Evolutionary conservation across 2,888 invertebrate species (phyloP).

Genomic region (Nephrotoma appendiculata): DNA sequence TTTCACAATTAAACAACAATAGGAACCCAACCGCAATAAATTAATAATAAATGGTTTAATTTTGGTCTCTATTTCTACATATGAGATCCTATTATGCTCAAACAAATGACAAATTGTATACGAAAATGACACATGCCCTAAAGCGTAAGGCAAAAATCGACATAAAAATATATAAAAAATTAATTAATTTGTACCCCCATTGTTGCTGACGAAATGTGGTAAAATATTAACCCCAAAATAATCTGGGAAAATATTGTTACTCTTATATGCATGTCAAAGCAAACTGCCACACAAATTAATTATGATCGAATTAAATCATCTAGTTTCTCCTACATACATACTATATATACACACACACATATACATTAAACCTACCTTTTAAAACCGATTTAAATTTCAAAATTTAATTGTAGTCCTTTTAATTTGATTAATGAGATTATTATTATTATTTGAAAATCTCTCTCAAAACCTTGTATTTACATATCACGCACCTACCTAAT

Average conservation of each 20-base stretch:
- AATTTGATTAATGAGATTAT: neutral
- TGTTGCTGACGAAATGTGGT: neutral
- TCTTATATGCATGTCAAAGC: neutral
- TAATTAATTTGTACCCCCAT: too few species aligned
- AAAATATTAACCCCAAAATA: neutral
- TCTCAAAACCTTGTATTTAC: neutral
- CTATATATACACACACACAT: neutral
- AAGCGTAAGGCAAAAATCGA: neutral
- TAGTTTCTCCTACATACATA: too few species aligned
- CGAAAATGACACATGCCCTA: too few species aligned
- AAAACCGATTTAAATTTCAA: neutral
- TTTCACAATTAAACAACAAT: too few species aligned
- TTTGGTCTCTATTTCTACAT: too few species aligned
- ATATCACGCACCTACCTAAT: neutral
- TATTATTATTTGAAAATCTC: neutral
- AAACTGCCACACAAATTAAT: neutral
- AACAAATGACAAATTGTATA: too few species aligned
- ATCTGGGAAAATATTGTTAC: neutral
- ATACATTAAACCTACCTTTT: neutral
- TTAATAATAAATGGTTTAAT: too few species aligned
- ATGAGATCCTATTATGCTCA: too few species aligned
- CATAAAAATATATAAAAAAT: neutral
- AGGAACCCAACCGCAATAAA: too few species aligned
- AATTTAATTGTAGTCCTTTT: neutral
- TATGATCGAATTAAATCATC: too few species aligned